Evolutionary conservation across 2,888 invertebrate species (phyloP), one percentile per base, ranked within the genome.

Genomic region (Phortica okadai): DNA sequence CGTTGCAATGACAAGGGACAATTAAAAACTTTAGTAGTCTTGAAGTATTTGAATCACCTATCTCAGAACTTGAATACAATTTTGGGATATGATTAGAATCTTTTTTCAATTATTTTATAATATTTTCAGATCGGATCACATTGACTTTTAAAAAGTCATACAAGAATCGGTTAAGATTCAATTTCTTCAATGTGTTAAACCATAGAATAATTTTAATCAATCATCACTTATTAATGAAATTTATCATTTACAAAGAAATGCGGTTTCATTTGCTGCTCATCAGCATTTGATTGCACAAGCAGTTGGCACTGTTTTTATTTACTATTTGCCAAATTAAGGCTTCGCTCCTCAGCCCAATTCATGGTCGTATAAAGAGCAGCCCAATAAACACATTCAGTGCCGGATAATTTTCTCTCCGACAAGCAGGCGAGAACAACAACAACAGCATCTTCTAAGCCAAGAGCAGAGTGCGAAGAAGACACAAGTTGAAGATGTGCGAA

Each of bases 241-340:
- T 41, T 73, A 75, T 73, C 33, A 64, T 76, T 59, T 64, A 25
- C 81, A 78, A 73, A 80, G 79, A 80, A 85, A 83, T 82, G 80
- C 82, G 83, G 82, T 81, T 84, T 82, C 84, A 80, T 85, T 82
- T 16, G n/a, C 42, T 42, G 44, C n/a, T 14, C 82, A 82, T 82
- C 79, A 79, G 80, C 83, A 80, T 81, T 82, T 84, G 80, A 76
- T 75, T 72, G 69, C 21, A 58, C 56, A 54, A 76, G n/a, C 75
- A 80, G 82, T 86, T 86, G 83, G 82, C 84, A 82, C 80, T 83
- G 78, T 81, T 83, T 81, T 82, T 78, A 80, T 81, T 79, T 77
- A 50, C 69, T 78, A 74, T 50, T 82, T 81, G 80, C 78, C 80
- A 78, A 76, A 79, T 80, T 44, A 33, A 59, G 16, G 66, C 16